Percentiles rank a stretch among this genome's conserved stretches.
Evolutionary conservation across 2,797 vertebrate species (phyloP).

Genomic region (Neoniphon sammara): DNA sequence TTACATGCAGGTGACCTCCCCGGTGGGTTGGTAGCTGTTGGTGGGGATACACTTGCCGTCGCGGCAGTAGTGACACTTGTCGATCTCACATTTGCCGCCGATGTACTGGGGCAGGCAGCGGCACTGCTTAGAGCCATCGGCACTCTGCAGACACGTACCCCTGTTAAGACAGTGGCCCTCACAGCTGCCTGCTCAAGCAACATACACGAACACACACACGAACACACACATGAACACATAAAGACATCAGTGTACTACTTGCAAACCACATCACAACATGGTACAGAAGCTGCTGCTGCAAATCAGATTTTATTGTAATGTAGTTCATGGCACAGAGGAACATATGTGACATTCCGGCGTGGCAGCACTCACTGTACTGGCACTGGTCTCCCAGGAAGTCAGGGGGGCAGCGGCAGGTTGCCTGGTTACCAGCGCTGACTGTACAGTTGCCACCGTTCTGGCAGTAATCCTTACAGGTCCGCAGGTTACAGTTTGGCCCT

Average conservation of each 20-base stretch:
- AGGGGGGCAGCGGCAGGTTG: conserved; percentile 87
- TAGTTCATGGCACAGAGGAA: too few relatives aligned
- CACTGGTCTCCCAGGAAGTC: conserved; percentile 92
- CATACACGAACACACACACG: conserved; percentile 40
- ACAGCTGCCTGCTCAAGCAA: conserved; percentile 88
- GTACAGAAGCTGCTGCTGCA: not conserved
- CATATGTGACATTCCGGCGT: not conserved
- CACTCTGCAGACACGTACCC: conserved; percentile 87
- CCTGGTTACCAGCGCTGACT: conserved; percentile 94
- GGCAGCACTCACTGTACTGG: conserved; percentile 90
- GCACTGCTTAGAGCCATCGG: conserved; percentile 84
- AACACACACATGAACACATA: conserved; percentile 10
- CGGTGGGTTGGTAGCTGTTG: conserved; percentile 78
- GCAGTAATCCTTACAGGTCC: conserved; percentile 90
- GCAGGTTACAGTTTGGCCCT: conserved; percentile 90
- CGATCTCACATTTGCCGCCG: conserved; percentile 87
- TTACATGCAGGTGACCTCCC: conserved; percentile 91
- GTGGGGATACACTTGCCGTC: conserved; percentile 85
- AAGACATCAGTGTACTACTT: not conserved
- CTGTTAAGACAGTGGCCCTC: conserved; percentile 88
- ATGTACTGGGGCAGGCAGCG: conserved; percentile 87
- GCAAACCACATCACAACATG: not conserved
- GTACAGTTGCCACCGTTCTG: conserved; percentile 90
- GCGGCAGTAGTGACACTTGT: conserved; percentile 89
- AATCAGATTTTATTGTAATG: not conserved